Evolutionary conservation across 1,140 invertebrate species (phyloP), one percentile per base, ranked within the genome.

Genomic region (Bombus huntii): DNA sequence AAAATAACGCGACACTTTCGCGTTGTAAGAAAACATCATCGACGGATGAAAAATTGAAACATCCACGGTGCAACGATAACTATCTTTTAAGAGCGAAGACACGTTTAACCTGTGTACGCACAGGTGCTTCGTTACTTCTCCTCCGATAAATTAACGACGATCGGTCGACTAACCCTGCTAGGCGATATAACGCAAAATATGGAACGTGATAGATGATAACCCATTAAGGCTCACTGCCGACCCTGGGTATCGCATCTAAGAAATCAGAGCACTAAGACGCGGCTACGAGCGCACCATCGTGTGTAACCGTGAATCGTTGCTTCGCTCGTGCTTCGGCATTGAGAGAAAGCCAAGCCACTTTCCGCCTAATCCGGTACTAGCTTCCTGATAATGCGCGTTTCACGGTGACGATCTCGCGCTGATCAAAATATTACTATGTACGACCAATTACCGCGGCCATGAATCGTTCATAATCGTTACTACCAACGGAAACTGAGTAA

Each of bases 181-280:
- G 59, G n/a, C 28, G 59, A 68, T 44, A 15, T 72, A 73, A 59
- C 47, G 72, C n/a, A 3, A 68, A 86, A 70, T 86, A 86, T 82
- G 72, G 66, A 82, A 82, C 71, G 53, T 73, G 85, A 86, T 82
- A 82, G 82, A 86, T 82, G 80, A 86, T 81, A 70, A 76, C 72
- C 79, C 65, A 65, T 82, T 82, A 76, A 86, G 84, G 37, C 42
- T 15, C 18, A 34, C 42, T 57, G 44, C 57, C 78, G 75, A 57
- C 83, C 62, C 42, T 5, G 53, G 53, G 15, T 79, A 72, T 84
- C 76, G 76, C 66, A 47, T 9, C 53, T 47, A 80, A 80, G 76
- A 72, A 85, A 85, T 80, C 83, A 65, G 76, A 62, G 83, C 76
- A 72, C 39, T 31, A 22, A 57, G 65, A 79, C 47, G 18, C 37